Conservation (phyloP, 2,113 vertebrate genomes). For the Galemys pyrenaicus region DNA sequence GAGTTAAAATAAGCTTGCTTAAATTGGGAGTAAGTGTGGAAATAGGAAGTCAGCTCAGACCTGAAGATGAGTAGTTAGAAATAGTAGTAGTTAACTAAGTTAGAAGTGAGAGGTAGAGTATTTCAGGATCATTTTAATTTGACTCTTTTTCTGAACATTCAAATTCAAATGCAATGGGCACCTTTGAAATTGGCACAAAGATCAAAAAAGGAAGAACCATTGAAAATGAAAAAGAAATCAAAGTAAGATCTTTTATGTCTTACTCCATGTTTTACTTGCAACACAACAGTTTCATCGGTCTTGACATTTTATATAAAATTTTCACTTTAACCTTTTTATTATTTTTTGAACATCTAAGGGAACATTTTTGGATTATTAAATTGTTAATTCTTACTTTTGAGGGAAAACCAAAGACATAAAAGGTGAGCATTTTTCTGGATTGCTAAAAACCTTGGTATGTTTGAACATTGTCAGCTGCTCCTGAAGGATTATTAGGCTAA, state of each 20-base stretch:
- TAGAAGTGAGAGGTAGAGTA: background rate
- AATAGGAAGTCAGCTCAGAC: background rate
- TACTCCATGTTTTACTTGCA: background rate
- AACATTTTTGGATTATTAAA: background rate
- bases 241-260: background rate
- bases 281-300: background rate
- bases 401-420: constrained; percentile 13
- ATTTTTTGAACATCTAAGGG: background rate
- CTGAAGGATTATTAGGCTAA: background rate
- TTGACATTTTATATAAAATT: background rate
- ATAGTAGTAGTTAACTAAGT: background rate
- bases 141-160: background rate
- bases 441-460: constrained; percentile 4
- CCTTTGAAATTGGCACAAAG: background rate
- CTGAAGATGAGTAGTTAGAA: background rate
- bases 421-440: background rate
- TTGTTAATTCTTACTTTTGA: constrained; percentile 10
- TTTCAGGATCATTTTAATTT: background rate
- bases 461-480: constrained; percentile 17
- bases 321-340: background rate
- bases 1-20: background rate
- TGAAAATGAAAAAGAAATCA: background rate
- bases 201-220: constrained; percentile 3
- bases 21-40: background rate
- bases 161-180: background rate